Evolutionary conservation across 2,888 invertebrate genomes (phyloP), one percentile per base, ranked within the genome.

Genomic region (Lithodes maja): DNA sequence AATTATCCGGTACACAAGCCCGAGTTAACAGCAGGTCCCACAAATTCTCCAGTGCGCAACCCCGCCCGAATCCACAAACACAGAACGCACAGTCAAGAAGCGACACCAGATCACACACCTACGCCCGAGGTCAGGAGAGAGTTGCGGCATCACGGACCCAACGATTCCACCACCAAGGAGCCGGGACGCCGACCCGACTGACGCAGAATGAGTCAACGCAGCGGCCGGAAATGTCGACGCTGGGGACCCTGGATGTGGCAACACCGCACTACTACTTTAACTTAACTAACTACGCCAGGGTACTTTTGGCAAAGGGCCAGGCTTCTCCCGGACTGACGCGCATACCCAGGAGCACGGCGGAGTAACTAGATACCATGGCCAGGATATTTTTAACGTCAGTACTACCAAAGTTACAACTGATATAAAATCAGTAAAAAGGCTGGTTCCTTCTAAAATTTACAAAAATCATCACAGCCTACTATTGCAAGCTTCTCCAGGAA

Each of bases 251-350:
- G 12, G 86, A 89, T 50, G 83, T 50, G 2, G 85, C 85, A 3
- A 89, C 89, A 12, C 89, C 89, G 12, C 82, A 77, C 55, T 89
- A 85, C 78, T 89, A 71, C 68, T 82, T 52, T 50, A 85, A 85
- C 69, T 2, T 85, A 9, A 80, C 84, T 1, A 74, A 80, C 61
- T 81, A 85, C 53, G 84, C 85, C 2, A 74, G 71, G 50, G 52
- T 77, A 5, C 69, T 81, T 15, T 53, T 81, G 17, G 55, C 85
- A 1, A 81, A 85, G 5, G 74, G 77, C 15, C 87, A 5, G 12
- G 71, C 71, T 5, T n/a, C 71, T n/a, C n/a, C 15, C 5, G 15
- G 7, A 12, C 85, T 88, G 9, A 83, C 88, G 2, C 55, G 88
- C 12, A 55, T 88, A 49, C 88, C 88, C 2, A 88, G 88, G 61